A percentile compares a stretch with the other conserved stretches of the same genome.
Conservation (phyloP, 1,140 invertebrate species). For the Globodera ellingtonae region DNA sequence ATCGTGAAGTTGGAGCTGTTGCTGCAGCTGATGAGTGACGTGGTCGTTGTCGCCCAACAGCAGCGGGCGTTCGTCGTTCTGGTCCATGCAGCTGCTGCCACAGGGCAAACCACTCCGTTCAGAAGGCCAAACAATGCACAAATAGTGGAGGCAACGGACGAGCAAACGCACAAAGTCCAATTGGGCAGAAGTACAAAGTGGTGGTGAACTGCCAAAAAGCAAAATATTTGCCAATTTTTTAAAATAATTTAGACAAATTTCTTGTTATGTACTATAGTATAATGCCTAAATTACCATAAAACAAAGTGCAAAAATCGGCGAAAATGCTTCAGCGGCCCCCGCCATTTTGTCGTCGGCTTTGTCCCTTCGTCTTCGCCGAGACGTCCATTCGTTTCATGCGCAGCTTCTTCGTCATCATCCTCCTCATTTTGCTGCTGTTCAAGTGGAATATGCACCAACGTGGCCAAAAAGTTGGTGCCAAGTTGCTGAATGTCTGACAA, state of each 20-base stretch:
- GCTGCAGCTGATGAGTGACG: neutral
- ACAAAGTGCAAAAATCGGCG: slow-evolving; percentile 5
- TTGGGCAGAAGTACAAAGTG: neutral
- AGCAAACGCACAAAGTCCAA: slow-evolving; percentile 6
- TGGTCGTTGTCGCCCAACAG: neutral
- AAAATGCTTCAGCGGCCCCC: neutral
- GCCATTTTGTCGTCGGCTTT: neutral
- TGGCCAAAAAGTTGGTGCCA: neutral
- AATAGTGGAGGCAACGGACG: neutral
- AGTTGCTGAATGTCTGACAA: neutral
- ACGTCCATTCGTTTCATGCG: too few species aligned
- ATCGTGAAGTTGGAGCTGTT: neutral
- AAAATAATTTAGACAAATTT: too few species aligned
- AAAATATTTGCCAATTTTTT: too few species aligned
- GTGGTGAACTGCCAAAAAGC: too few species aligned
- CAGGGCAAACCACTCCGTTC: neutral
- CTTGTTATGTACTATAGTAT: too few species aligned
- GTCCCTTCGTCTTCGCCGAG: too few species aligned
- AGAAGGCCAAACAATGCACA: neutral
- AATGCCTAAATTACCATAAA: neutral
- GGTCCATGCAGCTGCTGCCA: neutral
- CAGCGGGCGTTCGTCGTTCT: neutral
- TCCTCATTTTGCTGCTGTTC: slow-evolving; percentile 3
- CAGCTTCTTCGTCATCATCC: neutral
- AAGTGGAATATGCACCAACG: neutral